Conservation (phyloP, 2,797 vertebrate species). For the Neopelma chrysocephalum region DNA sequence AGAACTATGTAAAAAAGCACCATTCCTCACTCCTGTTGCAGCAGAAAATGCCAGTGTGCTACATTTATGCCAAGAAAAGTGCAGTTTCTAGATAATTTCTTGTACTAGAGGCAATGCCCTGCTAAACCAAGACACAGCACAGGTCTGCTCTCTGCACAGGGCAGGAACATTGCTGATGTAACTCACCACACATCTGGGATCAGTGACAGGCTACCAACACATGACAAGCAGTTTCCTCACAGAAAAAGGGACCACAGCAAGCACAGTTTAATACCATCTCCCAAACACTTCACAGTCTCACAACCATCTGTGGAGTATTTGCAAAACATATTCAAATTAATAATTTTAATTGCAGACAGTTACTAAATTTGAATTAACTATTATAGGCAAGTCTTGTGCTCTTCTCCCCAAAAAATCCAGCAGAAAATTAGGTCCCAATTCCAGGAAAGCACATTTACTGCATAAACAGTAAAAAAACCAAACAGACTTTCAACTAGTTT, state of each 20-base stretch:
- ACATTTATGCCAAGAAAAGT: background rate
- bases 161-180: background rate
- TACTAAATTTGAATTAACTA: background rate
- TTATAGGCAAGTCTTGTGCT: background rate
- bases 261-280: background rate
- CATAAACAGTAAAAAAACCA: background rate
- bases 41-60: fast-evolving
- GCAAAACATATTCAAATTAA: background rate
- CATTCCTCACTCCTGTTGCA: background rate
- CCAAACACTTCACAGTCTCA: background rate
- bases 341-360: background rate
- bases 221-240: background rate
- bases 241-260: background rate
- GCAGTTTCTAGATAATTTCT: background rate
- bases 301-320: background rate
- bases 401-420: background rate
- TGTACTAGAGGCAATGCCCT: background rate
- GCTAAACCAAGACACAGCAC: background rate
- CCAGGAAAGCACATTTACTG: background rate
- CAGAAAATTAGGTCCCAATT: background rate
- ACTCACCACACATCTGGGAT: background rate
- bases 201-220: background rate
- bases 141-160: background rate
- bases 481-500: background rate
- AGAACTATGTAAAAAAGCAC: background rate